Evolutionary conservation across 2,888 invertebrate genomes (phyloP), one percentile per base, ranked within the genome.

Genomic region (Plusia festucae): DNA sequence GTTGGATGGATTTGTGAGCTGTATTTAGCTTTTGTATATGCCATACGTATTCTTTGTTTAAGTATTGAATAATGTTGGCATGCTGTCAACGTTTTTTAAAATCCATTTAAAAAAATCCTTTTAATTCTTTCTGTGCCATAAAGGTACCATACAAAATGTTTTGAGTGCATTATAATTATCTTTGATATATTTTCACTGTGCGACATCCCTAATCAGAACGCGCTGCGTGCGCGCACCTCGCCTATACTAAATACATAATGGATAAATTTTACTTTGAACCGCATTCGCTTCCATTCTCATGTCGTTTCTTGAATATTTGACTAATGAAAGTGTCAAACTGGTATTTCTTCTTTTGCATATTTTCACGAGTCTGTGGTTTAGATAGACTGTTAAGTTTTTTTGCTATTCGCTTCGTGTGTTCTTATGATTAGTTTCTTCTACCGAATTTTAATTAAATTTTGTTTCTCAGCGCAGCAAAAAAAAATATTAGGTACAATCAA

Each of bases 191-290:
- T 69, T 70, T 24, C 22, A 49, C 32, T 20, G 4, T 1, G 20
- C 60, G 76, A 11, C 77, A 81, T 7, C 81, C 81, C 81, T 81
- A 69, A 44, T 22, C n/a, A 16, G 54, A 64, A 61, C 59, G 65
- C 57, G 68, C 77, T 81, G 81, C 81, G 81, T 79, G 77, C 70
- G 77, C 80, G 78, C 78, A 81, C 75, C 60, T 79, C 70, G 62
- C 67, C 70, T 87, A 87, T 88, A 90, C 92, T 85, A 92, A 88
- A 93, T 93, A 92, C 92, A 93, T 92, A 87, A 93, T 92, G 89
- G 84, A 90, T 89, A 81, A 85, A 84, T 85, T 79, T 81, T 84
- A 88, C 84, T 81, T 73, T 81, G 86, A 84, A 88, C 78, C 69
- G 73, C 79, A 82, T 75, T 77, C 59, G 81, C 77, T 81, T 81